Evolutionary conservation across 2,888 invertebrate species (phyloP).

Genomic region (Seira musarum): DNA sequence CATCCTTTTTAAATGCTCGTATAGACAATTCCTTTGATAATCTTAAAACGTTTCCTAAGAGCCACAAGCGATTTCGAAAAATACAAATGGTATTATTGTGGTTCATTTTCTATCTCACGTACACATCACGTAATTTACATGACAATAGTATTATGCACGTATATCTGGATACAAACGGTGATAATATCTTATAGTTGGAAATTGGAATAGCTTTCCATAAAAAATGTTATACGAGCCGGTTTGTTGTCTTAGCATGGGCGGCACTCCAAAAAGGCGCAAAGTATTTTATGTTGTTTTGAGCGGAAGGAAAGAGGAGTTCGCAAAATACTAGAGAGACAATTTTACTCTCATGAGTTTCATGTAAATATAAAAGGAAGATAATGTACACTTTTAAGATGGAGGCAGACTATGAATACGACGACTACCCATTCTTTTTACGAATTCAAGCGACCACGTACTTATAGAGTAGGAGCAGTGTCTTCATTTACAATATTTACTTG

Average conservation of each 20-base stretch:
- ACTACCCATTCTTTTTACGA: background rate
- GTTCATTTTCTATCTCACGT: slow-evolving; percentile 47
- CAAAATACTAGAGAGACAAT: background rate
- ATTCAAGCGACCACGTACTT: background rate
- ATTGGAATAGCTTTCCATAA: too few relatives aligned
- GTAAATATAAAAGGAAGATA: background rate
- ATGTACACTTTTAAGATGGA: too few relatives aligned
- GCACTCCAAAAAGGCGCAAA: background rate
- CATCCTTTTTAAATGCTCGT: background rate
- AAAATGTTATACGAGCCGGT: too few relatives aligned
- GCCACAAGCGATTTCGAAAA: slow-evolving; percentile 37
- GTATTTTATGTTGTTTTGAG: background rate
- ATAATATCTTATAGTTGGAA: too few relatives aligned
- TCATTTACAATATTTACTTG: background rate
- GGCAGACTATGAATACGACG: too few relatives aligned
- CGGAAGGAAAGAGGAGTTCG: background rate
- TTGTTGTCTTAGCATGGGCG: too few relatives aligned
- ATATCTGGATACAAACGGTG: too few relatives aligned
- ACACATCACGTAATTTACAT: slow-evolving; percentile 51
- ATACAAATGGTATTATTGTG: slow-evolving; percentile 39
- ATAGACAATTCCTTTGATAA: background rate
- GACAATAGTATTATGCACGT: slow-evolving; percentile 29
- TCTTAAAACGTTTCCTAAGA: slow-evolving; percentile 28
- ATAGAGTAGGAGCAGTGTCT: background rate
- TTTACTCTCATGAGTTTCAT: background rate